These are phyloP conservation scores for Hemicordylus capensis DNA, from an alignment of 2,113 vertebrate genomes.

Conservation along the genomic window DNA sequence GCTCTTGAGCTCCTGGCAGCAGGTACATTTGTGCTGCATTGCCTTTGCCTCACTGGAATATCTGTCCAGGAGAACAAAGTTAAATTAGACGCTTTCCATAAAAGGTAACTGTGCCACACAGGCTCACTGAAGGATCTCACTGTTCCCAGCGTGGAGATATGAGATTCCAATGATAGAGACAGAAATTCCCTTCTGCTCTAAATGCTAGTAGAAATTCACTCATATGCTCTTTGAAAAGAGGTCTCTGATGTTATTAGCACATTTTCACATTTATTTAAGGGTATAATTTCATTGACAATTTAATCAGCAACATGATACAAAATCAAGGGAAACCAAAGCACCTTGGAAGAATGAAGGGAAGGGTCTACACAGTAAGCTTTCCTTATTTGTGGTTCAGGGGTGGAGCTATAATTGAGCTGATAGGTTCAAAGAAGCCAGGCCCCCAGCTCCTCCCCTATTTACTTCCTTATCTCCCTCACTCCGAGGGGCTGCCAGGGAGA, in stretches of 20 bases:
- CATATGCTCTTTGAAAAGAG: background rate
- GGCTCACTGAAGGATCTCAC: background rate
- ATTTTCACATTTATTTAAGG: background rate
- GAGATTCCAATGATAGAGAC: background rate
- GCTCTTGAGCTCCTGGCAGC: conserved; percentile 81
- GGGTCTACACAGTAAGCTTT: background rate
- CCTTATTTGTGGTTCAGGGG: background rate
- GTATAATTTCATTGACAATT: background rate
- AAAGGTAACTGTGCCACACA: background rate
- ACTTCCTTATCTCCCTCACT: no score
- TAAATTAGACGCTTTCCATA: background rate
- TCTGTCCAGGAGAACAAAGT: conserved; percentile 60
- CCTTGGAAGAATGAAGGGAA: background rate
- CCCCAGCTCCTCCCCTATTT: no score
- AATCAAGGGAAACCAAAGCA: background rate
- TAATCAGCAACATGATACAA: background rate
- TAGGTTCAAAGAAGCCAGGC: no score
- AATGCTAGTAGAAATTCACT: background rate
- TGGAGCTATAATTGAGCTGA: no score
- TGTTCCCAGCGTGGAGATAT: background rate
- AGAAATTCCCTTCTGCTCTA: background rate
- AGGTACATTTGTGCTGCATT: conserved; percentile 78
- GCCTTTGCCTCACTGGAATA: conserved; percentile 81
- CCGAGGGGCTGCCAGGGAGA: no score
- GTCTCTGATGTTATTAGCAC: background rate